Evolutionary conservation across 2,888 invertebrate species (phyloP).

Genomic region (Fragum whitleyi): DNA sequence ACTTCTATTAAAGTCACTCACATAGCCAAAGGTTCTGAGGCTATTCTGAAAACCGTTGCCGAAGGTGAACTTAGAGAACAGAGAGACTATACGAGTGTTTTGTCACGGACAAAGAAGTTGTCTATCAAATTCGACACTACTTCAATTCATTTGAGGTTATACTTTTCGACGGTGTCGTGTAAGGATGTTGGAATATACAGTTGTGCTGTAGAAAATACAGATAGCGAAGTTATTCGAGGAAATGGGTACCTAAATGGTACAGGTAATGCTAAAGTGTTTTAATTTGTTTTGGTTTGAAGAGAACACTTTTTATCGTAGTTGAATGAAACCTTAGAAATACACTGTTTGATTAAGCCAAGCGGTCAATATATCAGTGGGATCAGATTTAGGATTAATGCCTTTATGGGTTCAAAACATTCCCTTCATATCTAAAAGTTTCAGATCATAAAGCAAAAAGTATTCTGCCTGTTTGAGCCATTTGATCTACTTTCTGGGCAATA

Average conservation of each 20-base stretch:
- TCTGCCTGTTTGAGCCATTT: no score
- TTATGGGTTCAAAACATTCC: no score
- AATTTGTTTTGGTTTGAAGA: no score
- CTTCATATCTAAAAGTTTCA: no score
- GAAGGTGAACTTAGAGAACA: neutral
- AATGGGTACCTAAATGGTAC: neutral
- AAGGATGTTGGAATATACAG: constrained; percentile 2
- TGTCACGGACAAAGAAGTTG: neutral
- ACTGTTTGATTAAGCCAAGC: no score
- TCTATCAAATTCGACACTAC: neutral
- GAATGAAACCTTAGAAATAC: no score
- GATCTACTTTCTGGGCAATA: no score
- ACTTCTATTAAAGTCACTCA: neutral
- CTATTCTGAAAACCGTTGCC: neutral
- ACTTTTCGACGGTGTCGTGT: constrained; percentile 1
- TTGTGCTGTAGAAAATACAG: constrained; percentile 4
- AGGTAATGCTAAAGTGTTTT: no score
- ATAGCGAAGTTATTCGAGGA: neutral
- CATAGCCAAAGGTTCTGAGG: neutral
- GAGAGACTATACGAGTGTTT: neutral
- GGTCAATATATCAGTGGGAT: no score
- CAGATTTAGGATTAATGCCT: no score
- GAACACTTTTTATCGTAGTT: no score
- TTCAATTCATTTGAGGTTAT: neutral
- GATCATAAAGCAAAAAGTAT: no score